A percentile compares a stretch with the other conserved stretches of the same genome.
Evolutionary conservation across 2,113 vertebrate genomes (phyloP).

Genomic region (Lonchura striata): DNA sequence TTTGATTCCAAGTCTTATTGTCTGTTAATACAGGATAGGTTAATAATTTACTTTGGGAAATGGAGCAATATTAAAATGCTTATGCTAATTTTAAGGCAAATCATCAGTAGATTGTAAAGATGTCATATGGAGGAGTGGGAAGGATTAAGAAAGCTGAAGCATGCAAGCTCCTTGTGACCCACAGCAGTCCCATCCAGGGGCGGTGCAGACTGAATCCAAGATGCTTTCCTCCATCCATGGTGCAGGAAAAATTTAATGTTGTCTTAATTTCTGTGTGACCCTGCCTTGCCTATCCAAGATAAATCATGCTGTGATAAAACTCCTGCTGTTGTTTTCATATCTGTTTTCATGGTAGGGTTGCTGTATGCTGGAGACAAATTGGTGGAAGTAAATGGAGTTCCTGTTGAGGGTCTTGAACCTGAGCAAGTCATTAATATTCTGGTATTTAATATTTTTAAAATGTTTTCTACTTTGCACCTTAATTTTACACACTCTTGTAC

Average conservation of each 20-base stretch:
- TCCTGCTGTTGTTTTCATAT: neutral
- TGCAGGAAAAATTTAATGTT: neutral
- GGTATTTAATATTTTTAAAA: constrained; percentile 66
- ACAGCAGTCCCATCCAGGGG: neutral
- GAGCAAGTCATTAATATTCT: constrained; percentile 94
- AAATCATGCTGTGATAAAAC: neutral
- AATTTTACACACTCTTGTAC: neutral
- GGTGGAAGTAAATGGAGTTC: constrained; percentile 91
- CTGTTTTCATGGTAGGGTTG: constrained; percentile 75
- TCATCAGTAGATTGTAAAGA: neutral
- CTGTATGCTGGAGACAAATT: constrained; percentile 93
- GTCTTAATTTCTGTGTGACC: neutral
- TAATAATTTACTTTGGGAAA: neutral
- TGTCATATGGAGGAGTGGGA: neutral
- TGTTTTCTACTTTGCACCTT: neutral
- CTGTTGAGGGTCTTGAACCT: constrained; percentile 90
- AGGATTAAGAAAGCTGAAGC: neutral
- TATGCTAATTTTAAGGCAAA: neutral
- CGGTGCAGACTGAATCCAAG: neutral
- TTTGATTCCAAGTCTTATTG: neutral
- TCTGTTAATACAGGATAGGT: neutral
- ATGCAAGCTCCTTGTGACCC: neutral
- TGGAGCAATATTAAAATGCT: neutral
- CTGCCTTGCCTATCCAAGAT: neutral
- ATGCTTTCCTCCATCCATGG: neutral